Evolutionary conservation across 2,888 invertebrate species (phyloP).

Genomic region (Zygaena filipendulae): DNA sequence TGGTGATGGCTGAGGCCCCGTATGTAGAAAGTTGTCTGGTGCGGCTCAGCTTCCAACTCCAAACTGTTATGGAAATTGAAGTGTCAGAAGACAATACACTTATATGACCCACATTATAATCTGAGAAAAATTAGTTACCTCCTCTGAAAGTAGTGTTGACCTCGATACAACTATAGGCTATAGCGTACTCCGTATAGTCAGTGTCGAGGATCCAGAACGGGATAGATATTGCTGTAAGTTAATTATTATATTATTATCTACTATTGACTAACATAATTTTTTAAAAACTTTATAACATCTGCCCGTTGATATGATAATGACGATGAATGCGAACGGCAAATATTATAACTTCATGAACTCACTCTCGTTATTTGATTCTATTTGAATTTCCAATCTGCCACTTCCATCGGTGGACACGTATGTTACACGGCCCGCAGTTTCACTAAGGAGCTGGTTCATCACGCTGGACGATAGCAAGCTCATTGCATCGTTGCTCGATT

Average conservation of each 20-base stretch:
- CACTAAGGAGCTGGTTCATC: slow-evolving; percentile 21
- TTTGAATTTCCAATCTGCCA: slow-evolving; percentile 22
- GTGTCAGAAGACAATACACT: too few relatives aligned
- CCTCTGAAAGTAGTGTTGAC: slow-evolving; percentile 35
- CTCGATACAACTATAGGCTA: slow-evolving; percentile 70
- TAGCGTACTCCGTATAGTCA: slow-evolving; percentile 66
- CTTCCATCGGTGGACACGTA: slow-evolving; percentile 21
- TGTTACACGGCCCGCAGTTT: slow-evolving; percentile 21
- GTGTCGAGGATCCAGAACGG: slow-evolving; percentile 38
- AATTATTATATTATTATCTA: too few relatives aligned
- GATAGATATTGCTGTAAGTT: slow-evolving; percentile 22
- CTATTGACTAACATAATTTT: too few relatives aligned
- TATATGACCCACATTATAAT: too few relatives aligned
- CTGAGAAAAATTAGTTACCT: slow-evolving; percentile 23
- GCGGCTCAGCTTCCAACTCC: slow-evolving; percentile 48
- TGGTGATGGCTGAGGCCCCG: slow-evolving; percentile 23
- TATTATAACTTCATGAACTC: too few relatives aligned
- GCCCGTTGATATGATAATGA: too few relatives aligned
- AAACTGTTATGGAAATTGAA: slow-evolving; percentile 31
- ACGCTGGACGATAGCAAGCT: slow-evolving; percentile 25
- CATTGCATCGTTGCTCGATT: slow-evolving; percentile 18
- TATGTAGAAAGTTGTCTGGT: slow-evolving; percentile 21
- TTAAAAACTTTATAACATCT: too few relatives aligned
- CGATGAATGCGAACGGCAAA: too few relatives aligned
- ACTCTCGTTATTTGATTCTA: not conserved